Evolutionary conservation across 2,113 vertebrate genomes (phyloP).

Genomic region (Brachypteracias leptosomus): DNA sequence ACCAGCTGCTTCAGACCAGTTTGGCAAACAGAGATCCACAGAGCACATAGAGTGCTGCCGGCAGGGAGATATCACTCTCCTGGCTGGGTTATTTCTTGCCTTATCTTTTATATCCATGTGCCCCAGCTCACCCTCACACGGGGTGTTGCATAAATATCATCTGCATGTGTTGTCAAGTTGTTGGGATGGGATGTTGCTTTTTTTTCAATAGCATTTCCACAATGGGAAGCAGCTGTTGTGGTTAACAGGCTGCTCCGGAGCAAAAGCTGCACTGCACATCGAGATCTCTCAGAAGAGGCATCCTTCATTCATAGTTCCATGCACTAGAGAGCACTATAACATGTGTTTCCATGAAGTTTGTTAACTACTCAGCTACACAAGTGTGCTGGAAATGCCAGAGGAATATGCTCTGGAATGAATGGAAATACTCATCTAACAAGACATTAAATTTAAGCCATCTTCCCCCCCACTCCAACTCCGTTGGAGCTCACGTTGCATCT

Average conservation of each 20-base stretch:
- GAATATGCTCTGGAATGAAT: conserved; percentile 25
- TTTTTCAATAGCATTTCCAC: background rate
- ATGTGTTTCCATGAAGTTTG: background rate
- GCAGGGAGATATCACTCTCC: background rate
- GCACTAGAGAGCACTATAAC: conserved; percentile 34
- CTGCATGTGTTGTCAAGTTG: background rate
- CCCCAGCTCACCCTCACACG: background rate
- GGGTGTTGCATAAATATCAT: conserved; percentile 2
- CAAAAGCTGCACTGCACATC: background rate
- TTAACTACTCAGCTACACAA: background rate
- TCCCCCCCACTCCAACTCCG: fast-evolving
- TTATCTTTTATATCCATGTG: conserved; percentile 19
- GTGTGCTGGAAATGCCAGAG: background rate
- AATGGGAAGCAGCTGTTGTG: conserved; percentile 35
- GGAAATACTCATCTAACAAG: conserved; percentile 13
- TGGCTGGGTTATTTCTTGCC: background rate
- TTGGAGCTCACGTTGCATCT: background rate
- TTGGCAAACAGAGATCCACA: conserved; percentile 52
- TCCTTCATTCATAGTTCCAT: conserved; percentile 15
- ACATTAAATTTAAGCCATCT: background rate
- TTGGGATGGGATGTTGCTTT: background rate
- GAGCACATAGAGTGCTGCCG: background rate
- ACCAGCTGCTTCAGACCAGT: conserved; percentile 56
- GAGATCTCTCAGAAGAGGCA: background rate
- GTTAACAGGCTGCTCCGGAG: background rate